Evolutionary conservation across 2,888 invertebrate species (phyloP).

Genomic region (Dusona sp.): DNA sequence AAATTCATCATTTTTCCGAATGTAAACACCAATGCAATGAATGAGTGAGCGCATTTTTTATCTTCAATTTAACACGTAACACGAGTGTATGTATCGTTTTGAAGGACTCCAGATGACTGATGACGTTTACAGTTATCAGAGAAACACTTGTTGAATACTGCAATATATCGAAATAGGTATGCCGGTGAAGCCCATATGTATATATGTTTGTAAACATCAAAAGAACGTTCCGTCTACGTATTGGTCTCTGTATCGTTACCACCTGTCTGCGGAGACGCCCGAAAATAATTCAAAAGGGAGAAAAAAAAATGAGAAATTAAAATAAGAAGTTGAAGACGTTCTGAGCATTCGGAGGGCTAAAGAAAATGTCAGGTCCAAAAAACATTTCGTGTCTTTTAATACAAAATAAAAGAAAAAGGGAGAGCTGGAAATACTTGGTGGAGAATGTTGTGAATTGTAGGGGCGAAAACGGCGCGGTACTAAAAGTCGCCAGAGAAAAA

Average conservation of each 20-base stretch:
- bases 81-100: background rate
- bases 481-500: slow-evolving; percentile 13
- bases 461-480: background rate
- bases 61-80: no score
- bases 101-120: slow-evolving; percentile 61
- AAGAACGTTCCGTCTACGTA: background rate
- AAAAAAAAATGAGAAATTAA: slow-evolving; percentile 22
- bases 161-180: slow-evolving; percentile 6
- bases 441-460: background rate
- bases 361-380: slow-evolving; percentile 55
- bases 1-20: background rate
- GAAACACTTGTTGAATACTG: slow-evolving; percentile 71
- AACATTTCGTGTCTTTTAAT: slow-evolving; percentile 39
- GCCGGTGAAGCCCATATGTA: background rate
- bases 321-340: slow-evolving; percentile 16
- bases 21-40: background rate
- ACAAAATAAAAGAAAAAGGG: slow-evolving; percentile 1
- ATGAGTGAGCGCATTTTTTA: background rate
- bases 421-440: slow-evolving; percentile 3
- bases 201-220: background rate
- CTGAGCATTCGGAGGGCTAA: background rate
- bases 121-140: slow-evolving; percentile 69
- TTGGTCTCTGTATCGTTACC: background rate
- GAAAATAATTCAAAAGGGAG: background rate
- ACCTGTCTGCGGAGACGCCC: background rate